Conservation (phyloP, 2,797 vertebrate genomes). For the Acanthurus tractus region DNA sequence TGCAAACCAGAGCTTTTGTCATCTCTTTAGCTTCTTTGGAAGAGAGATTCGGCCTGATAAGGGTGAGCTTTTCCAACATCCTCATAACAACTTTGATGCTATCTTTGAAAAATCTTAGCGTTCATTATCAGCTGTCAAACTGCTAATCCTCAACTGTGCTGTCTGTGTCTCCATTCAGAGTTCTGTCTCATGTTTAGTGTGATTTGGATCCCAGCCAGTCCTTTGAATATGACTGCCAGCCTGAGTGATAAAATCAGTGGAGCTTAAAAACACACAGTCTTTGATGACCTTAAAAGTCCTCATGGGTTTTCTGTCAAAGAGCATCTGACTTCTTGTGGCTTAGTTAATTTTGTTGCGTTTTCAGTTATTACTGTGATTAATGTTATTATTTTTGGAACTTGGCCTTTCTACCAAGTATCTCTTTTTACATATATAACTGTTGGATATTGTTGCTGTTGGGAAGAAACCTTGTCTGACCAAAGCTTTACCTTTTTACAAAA, state of each 20-base stretch:
- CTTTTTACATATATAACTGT: neutral
- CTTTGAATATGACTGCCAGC: conserved; percentile 10
- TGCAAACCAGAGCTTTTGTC: neutral
- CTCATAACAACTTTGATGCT: neutral
- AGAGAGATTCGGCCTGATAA: neutral
- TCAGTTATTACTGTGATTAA: neutral
- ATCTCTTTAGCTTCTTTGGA: neutral
- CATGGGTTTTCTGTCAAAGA: neutral
- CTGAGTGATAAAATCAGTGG: conserved; percentile 34
- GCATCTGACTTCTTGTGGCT: neutral
- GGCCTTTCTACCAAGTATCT: neutral
- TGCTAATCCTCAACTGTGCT: neutral
- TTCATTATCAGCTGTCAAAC: conserved; percentile 20
- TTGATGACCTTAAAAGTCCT: neutral
- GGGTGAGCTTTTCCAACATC: neutral
- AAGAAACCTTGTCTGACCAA: too few species aligned
- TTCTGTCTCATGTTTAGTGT: conserved; percentile 43
- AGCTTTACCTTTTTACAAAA: too few species aligned
- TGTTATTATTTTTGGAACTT: neutral
- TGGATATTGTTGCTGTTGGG: neutral
- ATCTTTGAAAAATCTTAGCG: neutral
- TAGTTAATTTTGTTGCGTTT: neutral
- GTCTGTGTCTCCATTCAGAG: conserved; percentile 30
- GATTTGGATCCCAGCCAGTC: conserved; percentile 42
- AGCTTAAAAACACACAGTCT: conserved; percentile 24